Conservation (phyloP, 2,797 vertebrate species). For the Enteromius treurensis region DNA sequence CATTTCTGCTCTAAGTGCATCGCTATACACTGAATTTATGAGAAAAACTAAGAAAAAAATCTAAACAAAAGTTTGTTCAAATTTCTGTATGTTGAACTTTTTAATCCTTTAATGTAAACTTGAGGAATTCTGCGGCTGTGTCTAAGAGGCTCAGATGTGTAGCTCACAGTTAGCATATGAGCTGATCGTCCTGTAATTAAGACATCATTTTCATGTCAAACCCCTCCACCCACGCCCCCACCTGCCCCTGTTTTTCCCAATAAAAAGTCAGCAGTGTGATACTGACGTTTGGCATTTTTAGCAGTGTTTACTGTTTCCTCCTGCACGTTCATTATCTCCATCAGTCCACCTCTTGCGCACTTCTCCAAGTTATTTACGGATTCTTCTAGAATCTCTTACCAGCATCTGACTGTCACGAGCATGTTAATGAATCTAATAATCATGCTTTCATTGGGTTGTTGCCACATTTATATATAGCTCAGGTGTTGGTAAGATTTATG, state of each 20-base stretch:
- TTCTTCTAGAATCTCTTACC: slow-evolving; percentile 4
- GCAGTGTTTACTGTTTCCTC: slow-evolving; percentile 49
- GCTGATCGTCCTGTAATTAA: slow-evolving; percentile 16
- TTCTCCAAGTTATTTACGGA: slow-evolving; percentile 53
- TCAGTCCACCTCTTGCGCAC: slow-evolving; percentile 45
- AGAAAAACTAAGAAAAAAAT: neutral
- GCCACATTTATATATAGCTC: slow-evolving; percentile 23
- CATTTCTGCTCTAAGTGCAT: neutral
- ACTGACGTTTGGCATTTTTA: slow-evolving; percentile 59
- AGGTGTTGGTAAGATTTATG: slow-evolving; percentile 17
- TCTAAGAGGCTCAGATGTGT: neutral
- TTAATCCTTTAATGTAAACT: neutral
- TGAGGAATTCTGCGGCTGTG: neutral
- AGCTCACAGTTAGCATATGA: neutral
- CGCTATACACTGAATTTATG: neutral
- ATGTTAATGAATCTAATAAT: slow-evolving; percentile 40
- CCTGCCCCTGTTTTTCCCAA: neutral
- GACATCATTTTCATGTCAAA: slow-evolving; percentile 27
- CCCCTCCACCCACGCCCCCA: slow-evolving; percentile 5
- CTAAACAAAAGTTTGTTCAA: neutral
- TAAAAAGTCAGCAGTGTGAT: slow-evolving; percentile 43
- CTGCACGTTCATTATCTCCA: slow-evolving; percentile 54
- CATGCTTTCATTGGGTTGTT: neutral
- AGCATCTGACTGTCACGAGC: slow-evolving; percentile 13
- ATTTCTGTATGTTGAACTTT: neutral